Evolutionary conservation across 1,140 invertebrate species (phyloP).

Genomic region (Mylabris phalerata): DNA sequence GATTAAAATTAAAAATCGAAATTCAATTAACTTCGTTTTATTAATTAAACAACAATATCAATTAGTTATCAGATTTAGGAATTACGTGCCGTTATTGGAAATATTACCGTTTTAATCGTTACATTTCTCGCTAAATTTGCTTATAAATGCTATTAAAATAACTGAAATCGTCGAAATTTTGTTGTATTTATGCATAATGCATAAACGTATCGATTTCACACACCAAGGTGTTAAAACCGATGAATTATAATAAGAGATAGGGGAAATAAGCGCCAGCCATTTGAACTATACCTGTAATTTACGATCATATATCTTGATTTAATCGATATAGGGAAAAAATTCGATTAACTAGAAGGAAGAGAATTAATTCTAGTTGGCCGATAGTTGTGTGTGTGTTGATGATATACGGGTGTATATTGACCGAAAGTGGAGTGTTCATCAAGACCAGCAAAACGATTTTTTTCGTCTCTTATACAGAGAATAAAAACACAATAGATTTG

Average conservation of each 20-base stretch:
- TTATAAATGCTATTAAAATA: no score
- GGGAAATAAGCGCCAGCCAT: slow-evolving; percentile 24
- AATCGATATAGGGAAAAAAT: slow-evolving; percentile 14
- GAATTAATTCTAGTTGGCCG: slow-evolving; percentile 3
- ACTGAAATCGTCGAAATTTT: no score
- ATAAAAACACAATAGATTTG: no score
- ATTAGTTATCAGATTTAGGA: slow-evolving; percentile 8
- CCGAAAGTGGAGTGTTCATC: no score
- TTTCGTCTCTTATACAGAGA: no score
- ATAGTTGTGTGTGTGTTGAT: no score
- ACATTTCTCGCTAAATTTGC: no score
- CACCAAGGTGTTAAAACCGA: slow-evolving; percentile 26
- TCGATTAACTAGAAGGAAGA: slow-evolving; percentile 9
- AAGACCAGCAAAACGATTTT: no score
- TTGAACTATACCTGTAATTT: slow-evolving; percentile 30
- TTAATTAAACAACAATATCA: slow-evolving; percentile 14
- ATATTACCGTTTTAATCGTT: no score
- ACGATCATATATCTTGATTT: slow-evolving; percentile 23
- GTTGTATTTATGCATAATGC: slow-evolving; percentile 21
- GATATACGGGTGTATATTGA: no score
- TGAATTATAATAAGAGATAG: slow-evolving; percentile 24
- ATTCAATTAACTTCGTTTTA: background rate
- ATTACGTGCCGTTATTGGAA: no score
- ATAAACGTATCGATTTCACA: slow-evolving; percentile 18
- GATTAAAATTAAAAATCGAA: no score